A percentile compares a stretch with the other conserved stretches of the same genome.
Evolutionary conservation across 2,888 invertebrate species (phyloP).

Genomic region (Drosophila maculinotata): DNA sequence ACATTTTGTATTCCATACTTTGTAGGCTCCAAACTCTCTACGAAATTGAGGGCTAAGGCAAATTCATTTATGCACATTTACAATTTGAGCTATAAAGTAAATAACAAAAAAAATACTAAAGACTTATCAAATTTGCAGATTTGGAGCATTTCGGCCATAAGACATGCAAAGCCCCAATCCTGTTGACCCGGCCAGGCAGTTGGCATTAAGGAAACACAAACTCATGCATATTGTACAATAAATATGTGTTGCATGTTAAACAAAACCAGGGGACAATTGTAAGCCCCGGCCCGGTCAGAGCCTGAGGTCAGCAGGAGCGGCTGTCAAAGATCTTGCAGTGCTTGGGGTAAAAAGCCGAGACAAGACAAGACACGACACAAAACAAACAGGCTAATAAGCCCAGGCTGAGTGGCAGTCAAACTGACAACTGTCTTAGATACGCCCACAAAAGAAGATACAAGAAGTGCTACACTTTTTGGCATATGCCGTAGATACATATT

Average conservation of each 20-base stretch:
- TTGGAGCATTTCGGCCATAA: slow-evolving; percentile 11
- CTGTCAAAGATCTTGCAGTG: slow-evolving; percentile 27
- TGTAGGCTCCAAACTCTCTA: background rate
- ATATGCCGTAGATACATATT: slow-evolving; percentile 63
- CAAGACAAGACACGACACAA: slow-evolving; percentile 30
- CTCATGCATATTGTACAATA: slow-evolving; percentile 69
- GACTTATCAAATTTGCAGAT: slow-evolving; percentile 42
- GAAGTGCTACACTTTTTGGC: slow-evolving; percentile 36
- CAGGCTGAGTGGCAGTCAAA: slow-evolving; percentile 33
- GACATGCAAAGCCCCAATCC: slow-evolving; percentile 19
- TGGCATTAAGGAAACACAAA: slow-evolving; percentile 21
- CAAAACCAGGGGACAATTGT: slow-evolving; percentile 37
- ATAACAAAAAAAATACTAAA: slow-evolving; percentile 6
- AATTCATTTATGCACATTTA: slow-evolving; percentile 22
- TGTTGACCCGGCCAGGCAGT: slow-evolving; percentile 2
- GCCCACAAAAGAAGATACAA: slow-evolving; percentile 42
- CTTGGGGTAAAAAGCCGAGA: slow-evolving; percentile 9
- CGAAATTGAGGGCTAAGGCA: background rate
- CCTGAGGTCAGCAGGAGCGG: slow-evolving; percentile 33
- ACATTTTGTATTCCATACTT: slow-evolving; percentile 2
- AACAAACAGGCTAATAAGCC: slow-evolving; percentile 59
- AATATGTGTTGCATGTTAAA: slow-evolving; percentile 47
- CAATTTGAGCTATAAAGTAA: slow-evolving; percentile 8
- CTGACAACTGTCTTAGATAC: slow-evolving; percentile 56
- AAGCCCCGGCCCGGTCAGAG: slow-evolving; percentile 23